Evolutionary conservation across 2,113 vertebrate species (phyloP).

Genomic region (Gnathonemus echidnorhynchus): DNA sequence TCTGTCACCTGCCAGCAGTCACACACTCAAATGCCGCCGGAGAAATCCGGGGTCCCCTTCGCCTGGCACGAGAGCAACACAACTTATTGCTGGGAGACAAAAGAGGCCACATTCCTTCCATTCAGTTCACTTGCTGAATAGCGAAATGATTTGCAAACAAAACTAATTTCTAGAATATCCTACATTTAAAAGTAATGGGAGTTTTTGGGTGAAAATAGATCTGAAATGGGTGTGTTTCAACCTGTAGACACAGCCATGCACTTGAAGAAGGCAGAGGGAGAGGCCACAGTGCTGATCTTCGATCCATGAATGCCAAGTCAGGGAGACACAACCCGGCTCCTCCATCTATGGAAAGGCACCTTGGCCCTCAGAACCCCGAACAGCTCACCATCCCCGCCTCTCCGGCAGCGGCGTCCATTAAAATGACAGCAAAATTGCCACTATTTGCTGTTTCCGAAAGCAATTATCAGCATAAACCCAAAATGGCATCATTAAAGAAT

Average conservation of each 20-base stretch:
- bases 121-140: not conserved
- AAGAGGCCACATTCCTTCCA: not conserved
- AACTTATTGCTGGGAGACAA: not conserved
- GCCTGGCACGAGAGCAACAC: not conserved
- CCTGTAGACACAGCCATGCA: not conserved
- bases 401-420: not conserved
- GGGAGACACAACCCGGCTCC: not conserved
- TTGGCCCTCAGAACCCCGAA: not conserved
- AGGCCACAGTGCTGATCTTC: not conserved
- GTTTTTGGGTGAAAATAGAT: not conserved
- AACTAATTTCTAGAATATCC: not conserved
- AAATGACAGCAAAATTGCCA: not conserved
- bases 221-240: not conserved
- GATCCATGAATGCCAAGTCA: not conserved
- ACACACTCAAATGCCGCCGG: not conserved
- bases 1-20: constrained; percentile 24
- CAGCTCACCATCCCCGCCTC: not conserved
- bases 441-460: not conserved
- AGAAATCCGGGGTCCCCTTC: not conserved
- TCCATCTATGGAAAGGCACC: not conserved
- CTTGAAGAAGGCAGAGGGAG: not conserved
- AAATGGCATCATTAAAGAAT: not conserved
- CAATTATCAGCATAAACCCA: not conserved
- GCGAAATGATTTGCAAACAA: not conserved
- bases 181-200: not conserved